Conservation (phyloP, 2,797 vertebrate species). For the Glyptemys insculpta region DNA sequence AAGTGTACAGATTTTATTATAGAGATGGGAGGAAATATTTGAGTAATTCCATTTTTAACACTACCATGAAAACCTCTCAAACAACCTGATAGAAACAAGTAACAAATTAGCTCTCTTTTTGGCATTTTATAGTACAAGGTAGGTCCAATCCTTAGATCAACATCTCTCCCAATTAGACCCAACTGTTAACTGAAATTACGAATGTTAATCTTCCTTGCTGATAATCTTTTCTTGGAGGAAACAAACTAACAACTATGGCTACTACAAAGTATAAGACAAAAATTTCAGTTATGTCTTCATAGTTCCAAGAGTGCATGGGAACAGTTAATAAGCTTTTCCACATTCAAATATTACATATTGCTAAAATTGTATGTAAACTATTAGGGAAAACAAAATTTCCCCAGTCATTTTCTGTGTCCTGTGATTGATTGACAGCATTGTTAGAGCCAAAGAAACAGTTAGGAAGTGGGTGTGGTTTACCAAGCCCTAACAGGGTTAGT, state of each 20-base stretch:
- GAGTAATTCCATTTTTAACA: background rate
- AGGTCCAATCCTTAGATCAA: background rate
- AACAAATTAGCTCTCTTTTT: background rate
- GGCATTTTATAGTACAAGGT: background rate
- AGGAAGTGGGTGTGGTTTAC: background rate
- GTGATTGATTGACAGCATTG: background rate
- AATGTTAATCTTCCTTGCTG: slow-evolving; percentile 11
- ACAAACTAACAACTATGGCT: background rate
- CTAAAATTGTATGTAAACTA: background rate
- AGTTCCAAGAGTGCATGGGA: slow-evolving; percentile 12
- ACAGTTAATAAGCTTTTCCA: background rate
- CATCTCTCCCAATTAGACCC: background rate
- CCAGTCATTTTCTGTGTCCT: background rate
- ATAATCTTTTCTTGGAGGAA: background rate
- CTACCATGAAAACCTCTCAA: background rate
- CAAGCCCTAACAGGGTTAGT: background rate
- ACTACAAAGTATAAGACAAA: background rate
- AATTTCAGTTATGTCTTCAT: slow-evolving; percentile 26
- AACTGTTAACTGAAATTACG: background rate
- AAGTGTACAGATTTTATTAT: background rate
- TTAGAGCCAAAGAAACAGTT: background rate
- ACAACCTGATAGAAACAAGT: background rate
- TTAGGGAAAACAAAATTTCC: background rate
- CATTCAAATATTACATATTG: background rate
- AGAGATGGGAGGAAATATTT: background rate